Evolutionary conservation across 1,140 invertebrate species (phyloP), one percentile per base, ranked within the genome.

Genomic region (Drosophila carrolli): DNA sequence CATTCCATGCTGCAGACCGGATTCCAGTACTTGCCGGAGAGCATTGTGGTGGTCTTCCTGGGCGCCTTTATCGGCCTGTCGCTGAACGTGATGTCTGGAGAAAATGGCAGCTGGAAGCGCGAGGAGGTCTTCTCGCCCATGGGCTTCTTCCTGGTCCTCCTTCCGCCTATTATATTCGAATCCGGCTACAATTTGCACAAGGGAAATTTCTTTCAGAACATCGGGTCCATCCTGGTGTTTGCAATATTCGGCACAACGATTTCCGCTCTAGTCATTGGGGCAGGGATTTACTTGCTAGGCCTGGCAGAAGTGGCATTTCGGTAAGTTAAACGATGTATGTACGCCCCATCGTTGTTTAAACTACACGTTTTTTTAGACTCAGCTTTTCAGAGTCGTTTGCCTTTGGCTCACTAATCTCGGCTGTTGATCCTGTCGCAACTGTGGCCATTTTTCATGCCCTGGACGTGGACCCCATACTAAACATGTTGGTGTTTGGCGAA

Each of bases 131-230:
- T 99, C 86, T 98, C 97, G 11, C 98, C 98, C 0, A 99, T 98
- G 50, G 97, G 98, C 9, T 99, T 99, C 92, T 99, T 99, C 85
- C 94, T 99, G 47, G 97, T 99, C 1, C 94, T 99, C 1, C 92
- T 99, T n/a, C 98, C 98, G 6, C 98, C 98, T 1, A 99, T 99
- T 47, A 99, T 99, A 78, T 99, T 99, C 94, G 98, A 99, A 93
- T 99, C 98, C 5, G 98, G 98, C 5, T 99, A 99, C 91, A 99
- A 99, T 95, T 94, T 99, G 50, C 98, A 99, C 88, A 99, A 99
- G 93, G 98, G 98, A 37, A 99, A 99, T 91, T 99, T 99, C 91
- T 99, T 99, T 92, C 98, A 99, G 93, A 99, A 99, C 91, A 98
- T 99, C 92, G 98, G 98, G 27, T 98, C 96, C 6, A 97, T 97